Evolutionary conservation across 2,113 vertebrate species (phyloP), one percentile per base, ranked within the genome.

Genomic region (Lota lota): DNA sequence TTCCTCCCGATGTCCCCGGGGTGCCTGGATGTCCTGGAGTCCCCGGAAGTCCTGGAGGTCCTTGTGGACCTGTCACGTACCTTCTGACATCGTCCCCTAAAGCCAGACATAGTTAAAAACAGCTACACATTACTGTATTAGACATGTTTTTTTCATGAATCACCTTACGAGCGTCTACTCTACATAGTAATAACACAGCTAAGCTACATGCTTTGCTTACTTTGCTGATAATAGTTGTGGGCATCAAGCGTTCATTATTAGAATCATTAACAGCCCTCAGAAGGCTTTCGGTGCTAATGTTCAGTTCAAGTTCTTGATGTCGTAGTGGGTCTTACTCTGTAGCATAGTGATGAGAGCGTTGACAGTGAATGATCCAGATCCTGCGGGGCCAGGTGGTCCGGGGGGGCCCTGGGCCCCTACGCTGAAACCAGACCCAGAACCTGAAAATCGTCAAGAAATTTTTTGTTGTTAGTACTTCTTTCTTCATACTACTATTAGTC

Each of bases 31-130:
- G 84, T 24, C 75, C 81, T 22, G 7, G 79, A 58, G 58, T 89
- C 84, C 89, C 87, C 50, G 91, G 86, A 54, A 90, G 89, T 33
- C 92, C 94, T 0, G 82, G 86, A 54, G 90, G 89, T 33, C 92
- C 94, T 0, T 83, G 93, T 76, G 93, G 92, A 75, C 93, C 92
- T 51, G 79, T 63, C 16, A 97, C 76, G 70, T 95, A 96, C 74
- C 89, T 92, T 50, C 92, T 93, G 51, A 98, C 91, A 0, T 98
- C 95, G 0, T 95, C 93, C 85, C 95, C 96, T 98, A 72, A 53
- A 68, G 14, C 79, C 65, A 73, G 3, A 63, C 24, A 33, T 6
- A 33, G 73, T 69, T 36, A 75, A 22, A 47, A 74, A n/a, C 3
- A 75, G 40, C 10, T 1, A 47, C 8, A 47, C 40, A 47, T 2